Conservation (phyloP, 1,140 invertebrate genomes). For the Platorchestia sp. region DNA sequence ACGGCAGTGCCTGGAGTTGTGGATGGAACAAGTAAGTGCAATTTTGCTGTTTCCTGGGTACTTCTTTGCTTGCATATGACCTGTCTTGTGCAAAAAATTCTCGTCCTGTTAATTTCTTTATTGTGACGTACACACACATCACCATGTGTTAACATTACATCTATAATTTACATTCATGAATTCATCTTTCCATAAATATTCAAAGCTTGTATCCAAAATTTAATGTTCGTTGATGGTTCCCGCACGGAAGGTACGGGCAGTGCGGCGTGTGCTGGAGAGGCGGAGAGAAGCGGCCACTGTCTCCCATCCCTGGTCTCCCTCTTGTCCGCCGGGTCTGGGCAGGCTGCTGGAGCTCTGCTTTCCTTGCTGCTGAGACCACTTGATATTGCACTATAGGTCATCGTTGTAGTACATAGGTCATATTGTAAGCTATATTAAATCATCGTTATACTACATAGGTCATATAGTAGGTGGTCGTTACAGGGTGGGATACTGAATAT, state of each 20-base stretch:
- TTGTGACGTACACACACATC: too few species aligned
- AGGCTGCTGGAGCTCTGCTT: constrained; percentile 14
- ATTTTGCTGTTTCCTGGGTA: not conserved
- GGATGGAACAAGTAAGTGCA: constrained; percentile 31
- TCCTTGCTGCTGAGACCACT: not conserved
- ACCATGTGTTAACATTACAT: too few species aligned
- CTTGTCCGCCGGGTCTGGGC: not conserved
- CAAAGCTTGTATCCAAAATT: too few species aligned
- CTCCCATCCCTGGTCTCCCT: not conserved
- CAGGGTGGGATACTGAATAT: not conserved
- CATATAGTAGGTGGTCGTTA: not conserved
- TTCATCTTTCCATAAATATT: too few species aligned
- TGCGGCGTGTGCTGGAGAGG: constrained; percentile 39
- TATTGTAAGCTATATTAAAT: not conserved
- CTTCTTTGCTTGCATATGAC: too few species aligned
- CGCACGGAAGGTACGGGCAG: constrained; percentile 22
- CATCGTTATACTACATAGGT: not conserved
- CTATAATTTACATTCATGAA: too few species aligned
- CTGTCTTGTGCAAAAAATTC: too few species aligned
- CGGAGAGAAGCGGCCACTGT: not conserved
- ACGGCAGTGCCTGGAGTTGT: constrained; percentile 12
- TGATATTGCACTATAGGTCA: too few species aligned
- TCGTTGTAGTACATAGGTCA: too few species aligned
- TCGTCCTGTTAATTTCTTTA: too few species aligned
- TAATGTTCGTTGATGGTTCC: not conserved